Conservation (phyloP, 2,888 invertebrate species). For the Agrilus biguttatus region DNA sequence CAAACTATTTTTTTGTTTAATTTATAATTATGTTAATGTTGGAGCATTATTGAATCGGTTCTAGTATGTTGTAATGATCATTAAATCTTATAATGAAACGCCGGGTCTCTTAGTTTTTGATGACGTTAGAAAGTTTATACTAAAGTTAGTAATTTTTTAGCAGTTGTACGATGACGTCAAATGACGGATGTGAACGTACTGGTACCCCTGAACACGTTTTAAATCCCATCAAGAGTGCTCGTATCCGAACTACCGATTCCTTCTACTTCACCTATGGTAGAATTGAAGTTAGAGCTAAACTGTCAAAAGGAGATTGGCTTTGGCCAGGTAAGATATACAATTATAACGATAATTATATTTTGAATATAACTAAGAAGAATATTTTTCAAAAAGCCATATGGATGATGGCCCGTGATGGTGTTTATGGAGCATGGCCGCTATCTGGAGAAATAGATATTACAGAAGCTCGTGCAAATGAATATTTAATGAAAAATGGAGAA, state of each 20-base stretch:
- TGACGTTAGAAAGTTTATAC: too few species aligned
- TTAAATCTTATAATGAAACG: too few species aligned
- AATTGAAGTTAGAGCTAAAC: conserved; percentile 48
- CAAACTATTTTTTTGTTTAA: background rate
- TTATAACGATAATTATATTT: background rate
- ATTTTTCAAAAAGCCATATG: conserved; percentile 40
- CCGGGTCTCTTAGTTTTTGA: too few species aligned
- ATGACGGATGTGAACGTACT: conserved; percentile 42
- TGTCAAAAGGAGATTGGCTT: conserved; percentile 59
- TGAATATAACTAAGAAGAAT: background rate
- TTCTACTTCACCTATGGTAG: conserved; percentile 52
- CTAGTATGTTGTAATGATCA: too few species aligned
- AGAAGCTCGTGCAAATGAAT: conserved; percentile 49
- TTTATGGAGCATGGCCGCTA: conserved; percentile 53
- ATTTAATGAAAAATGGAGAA: conserved; percentile 27
- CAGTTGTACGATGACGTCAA: conserved; percentile 43
- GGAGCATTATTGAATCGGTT: too few species aligned
- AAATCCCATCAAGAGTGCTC: too few species aligned
- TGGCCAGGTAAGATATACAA: conserved; percentile 33
- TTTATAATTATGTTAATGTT: too few species aligned
- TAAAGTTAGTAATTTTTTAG: too few species aligned
- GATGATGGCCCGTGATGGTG: conserved; percentile 49
- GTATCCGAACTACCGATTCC: conserved; percentile 43
- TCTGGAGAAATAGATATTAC: conserved; percentile 60
- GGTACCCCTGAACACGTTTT: conserved; percentile 38